Evolutionary conservation across 2,113 vertebrate species (phyloP).

Genomic region (Neolamprologus fasciatus): DNA sequence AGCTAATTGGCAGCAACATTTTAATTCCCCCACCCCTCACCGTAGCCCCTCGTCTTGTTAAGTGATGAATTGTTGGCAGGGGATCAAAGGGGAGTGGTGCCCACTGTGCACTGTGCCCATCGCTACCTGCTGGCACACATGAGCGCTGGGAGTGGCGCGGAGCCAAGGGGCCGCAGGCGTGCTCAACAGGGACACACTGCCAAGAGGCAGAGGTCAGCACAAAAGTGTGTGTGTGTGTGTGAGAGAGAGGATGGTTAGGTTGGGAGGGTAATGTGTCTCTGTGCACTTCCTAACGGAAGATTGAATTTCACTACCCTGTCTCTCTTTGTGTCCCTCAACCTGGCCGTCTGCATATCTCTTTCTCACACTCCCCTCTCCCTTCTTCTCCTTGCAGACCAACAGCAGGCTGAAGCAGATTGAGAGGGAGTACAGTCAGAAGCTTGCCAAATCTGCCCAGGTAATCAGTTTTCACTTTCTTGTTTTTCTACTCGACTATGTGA

Average conservation of each 20-base stretch:
- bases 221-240: conserved; percentile 66
- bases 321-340: conserved; percentile 40
- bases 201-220: conserved; percentile 73
- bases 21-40: conserved; percentile 48
- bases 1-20: conserved; percentile 65
- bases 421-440: conserved; percentile 81
- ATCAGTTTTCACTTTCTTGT: conserved; percentile 48
- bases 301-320: conserved; percentile 54
- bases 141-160: conserved; percentile 73
- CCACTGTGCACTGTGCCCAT: conserved; percentile 64
- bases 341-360: conserved; percentile 32
- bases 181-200: conserved; percentile 63
- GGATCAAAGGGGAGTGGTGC: conserved; percentile 78
- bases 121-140: conserved; percentile 77
- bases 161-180: conserved; percentile 75
- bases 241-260: conserved; percentile 35
- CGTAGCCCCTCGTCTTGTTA: conserved; percentile 70
- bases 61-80: conserved; percentile 88
- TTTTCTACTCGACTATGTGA: conserved; percentile 10
- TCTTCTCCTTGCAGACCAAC: conserved; percentile 77
- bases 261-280: neutral
- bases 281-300: conserved; percentile 66
- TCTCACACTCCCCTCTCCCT: conserved; percentile 37
- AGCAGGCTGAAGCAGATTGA: conserved; percentile 84
- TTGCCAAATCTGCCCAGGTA: conserved; percentile 87